Conservation (phyloP, 2,113 vertebrate species). For the Bagarius yarrelli region DNA sequence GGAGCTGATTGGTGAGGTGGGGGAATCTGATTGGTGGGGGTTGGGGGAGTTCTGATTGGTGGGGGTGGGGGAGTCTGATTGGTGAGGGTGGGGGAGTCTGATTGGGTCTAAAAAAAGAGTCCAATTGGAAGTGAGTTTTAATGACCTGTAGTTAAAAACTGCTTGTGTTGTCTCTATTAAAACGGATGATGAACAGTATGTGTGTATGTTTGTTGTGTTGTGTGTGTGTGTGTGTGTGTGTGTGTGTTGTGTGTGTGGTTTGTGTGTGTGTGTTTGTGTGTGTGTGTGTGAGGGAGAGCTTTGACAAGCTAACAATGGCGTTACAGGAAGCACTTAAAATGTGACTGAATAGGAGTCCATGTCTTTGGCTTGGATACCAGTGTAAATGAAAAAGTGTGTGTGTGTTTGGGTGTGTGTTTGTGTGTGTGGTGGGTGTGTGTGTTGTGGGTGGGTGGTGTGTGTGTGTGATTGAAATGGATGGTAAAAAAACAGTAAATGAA, state of each 20-base stretch:
- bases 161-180: neutral
- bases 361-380: conserved; percentile 18
- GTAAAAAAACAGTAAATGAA: conserved; percentile 3
- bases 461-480: neutral
- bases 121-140: neutral
- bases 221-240: conserved; percentile 19
- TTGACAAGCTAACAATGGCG: conserved; percentile 27
- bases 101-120: neutral
- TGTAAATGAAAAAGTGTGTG: neutral
- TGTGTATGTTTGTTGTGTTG: neutral
- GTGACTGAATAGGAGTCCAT: conserved; percentile 16
- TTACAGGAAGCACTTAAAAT: conserved; percentile 11
- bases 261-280: neutral
- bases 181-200: neutral
- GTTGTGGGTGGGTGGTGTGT: conserved; percentile 33
- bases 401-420: neutral
- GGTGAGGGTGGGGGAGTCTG: neutral
- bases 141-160: neutral
- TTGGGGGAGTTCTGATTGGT: neutral
- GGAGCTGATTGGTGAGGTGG: neutral
- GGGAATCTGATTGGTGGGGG: neutral
- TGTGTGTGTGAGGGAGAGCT: neutral
- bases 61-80: neutral
- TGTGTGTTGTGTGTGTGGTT: neutral
- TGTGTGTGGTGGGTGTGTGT: conserved; percentile 18